These are phyloP conservation scores for Poecilus cupreus DNA, from an alignment of 2,888 invertebrate genomes.

Conservation along the genomic window DNA sequence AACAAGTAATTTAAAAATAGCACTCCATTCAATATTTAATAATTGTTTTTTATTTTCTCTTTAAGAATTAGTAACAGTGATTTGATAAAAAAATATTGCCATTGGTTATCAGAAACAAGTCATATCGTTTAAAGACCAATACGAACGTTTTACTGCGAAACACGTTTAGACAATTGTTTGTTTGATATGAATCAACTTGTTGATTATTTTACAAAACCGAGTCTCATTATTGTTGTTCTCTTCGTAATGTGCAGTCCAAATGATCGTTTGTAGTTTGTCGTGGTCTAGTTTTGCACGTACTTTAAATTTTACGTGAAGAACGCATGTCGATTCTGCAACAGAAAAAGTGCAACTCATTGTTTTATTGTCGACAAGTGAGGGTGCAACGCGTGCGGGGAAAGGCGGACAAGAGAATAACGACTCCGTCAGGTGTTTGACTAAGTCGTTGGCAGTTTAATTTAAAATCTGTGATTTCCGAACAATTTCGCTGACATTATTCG, in stretches of 20 bases:
- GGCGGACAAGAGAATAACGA: constrained; percentile 46
- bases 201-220: neutral
- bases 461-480: constrained; percentile 32
- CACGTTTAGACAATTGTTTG: constrained; percentile 11
- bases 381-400: constrained; percentile 10
- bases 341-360: constrained; percentile 56
- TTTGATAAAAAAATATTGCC: neutral
- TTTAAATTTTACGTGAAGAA: constrained; percentile 23
- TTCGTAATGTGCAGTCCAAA: neutral
- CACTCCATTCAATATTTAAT: no score
- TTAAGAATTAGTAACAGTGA: neutral
- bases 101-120: constrained; percentile 3
- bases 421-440: constrained; percentile 51
- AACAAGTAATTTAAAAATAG: no score
- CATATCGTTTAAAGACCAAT: neutral
- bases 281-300: neutral
- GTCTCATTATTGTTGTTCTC: neutral
- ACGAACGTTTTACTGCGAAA: neutral
- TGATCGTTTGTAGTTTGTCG: neutral
- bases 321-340: constrained; percentile 48
- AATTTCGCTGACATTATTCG: neutral
- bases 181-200: neutral
- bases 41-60: no score
- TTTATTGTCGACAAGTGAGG: constrained; percentile 41
- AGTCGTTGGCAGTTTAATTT: constrained; percentile 41